Evolutionary conservation across 2,888 invertebrate genomes (phyloP).

Genomic region (Ptychoptera contaminata): DNA sequence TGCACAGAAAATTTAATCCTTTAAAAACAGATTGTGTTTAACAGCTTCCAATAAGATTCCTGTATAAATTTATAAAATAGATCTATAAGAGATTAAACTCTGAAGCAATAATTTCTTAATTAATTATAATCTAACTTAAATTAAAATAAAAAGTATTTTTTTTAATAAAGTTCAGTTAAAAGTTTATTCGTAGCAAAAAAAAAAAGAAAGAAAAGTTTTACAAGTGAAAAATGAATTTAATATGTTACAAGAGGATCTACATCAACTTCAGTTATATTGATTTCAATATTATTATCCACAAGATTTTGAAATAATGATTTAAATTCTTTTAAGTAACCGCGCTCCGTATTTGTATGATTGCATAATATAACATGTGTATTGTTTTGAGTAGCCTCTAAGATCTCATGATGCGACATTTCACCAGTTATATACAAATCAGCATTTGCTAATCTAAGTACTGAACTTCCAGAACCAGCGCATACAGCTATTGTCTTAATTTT

Average conservation of each 20-base stretch:
- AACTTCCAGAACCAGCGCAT: slow-evolving; percentile 80
- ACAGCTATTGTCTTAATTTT: slow-evolving; percentile 51
- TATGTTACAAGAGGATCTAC: slow-evolving; percentile 42
- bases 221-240: too few species aligned
- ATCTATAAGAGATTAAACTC: too few species aligned
- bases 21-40: too few species aligned
- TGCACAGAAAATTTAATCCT: too few species aligned
- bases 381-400: slow-evolving; percentile 69
- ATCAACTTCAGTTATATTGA: slow-evolving; percentile 56
- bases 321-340: slow-evolving; percentile 63
- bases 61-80: too few species aligned
- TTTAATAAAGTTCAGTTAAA: too few species aligned
- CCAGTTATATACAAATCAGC: slow-evolving; percentile 78
- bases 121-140: too few species aligned
- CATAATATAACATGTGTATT: slow-evolving; percentile 70
- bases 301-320: slow-evolving; percentile 26
- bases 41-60: too few species aligned
- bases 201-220: too few species aligned
- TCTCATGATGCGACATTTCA: slow-evolving; percentile 92
- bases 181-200: too few species aligned
- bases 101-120: too few species aligned
- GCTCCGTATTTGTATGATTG: slow-evolving; percentile 87
- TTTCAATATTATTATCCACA: slow-evolving; percentile 35
- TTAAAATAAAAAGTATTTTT: too few species aligned
- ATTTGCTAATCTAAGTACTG: slow-evolving; percentile 50